These are phyloP conservation scores for Morus bassanus DNA, from an alignment of 2,797 vertebrate genomes.

Conservation along the genomic window DNA sequence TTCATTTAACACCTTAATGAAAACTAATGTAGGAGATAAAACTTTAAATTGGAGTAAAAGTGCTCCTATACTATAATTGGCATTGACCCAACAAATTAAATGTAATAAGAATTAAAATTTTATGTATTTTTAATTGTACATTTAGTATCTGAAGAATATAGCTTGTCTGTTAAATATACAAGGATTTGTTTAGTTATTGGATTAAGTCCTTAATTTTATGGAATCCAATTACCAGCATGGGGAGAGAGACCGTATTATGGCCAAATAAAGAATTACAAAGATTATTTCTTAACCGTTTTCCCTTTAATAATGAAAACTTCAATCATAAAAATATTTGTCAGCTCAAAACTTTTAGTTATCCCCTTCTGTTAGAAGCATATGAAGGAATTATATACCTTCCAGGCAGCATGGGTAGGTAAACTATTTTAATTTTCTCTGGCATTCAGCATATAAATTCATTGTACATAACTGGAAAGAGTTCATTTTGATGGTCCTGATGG, in stretches of 20 bases:
- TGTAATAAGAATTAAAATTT: conserved; percentile 62
- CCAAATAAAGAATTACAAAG: neutral
- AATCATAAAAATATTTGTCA: conserved; percentile 13
- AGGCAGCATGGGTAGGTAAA: neutral
- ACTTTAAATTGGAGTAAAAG: conserved; percentile 17
- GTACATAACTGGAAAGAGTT: conserved; percentile 9
- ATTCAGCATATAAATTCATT: neutral
- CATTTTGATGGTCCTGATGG: neutral
- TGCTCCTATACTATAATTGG: conserved; percentile 38
- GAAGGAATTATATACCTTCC: neutral
- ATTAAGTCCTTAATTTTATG: conserved; percentile 52
- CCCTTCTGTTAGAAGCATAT: neutral
- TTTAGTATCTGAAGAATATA: conserved; percentile 63
- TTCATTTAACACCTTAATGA: conserved; percentile 66
- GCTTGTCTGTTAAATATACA: conserved; percentile 62
- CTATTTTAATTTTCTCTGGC: neutral
- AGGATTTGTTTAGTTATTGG: conserved; percentile 63
- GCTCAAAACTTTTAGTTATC: conserved; percentile 2
- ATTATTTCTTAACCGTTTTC: conserved; percentile 23
- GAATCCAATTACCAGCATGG: conserved; percentile 56
- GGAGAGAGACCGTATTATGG: neutral
- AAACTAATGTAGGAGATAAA: conserved; percentile 65
- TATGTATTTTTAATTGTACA: conserved; percentile 70
- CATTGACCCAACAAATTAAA: conserved; percentile 66
- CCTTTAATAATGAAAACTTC: neutral